phyloP scores from a whole-genome alignment of 2,113 vertebrate genomes.

The Spea bombifrons region DNA sequence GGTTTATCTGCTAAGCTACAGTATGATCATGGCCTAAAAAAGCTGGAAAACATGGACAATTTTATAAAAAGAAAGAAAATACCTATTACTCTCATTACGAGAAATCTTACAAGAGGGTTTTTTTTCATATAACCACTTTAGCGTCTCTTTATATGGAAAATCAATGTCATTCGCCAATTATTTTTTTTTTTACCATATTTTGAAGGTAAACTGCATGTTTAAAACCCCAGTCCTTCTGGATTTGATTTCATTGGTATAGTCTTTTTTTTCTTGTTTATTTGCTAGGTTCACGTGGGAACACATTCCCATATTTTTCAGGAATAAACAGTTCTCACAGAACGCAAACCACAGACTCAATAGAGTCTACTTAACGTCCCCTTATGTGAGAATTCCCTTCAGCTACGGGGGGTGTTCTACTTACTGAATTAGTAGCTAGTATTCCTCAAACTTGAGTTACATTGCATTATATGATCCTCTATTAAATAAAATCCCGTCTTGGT shows the following conservation, averaged over 20 bases:
- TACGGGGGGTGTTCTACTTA: constrained; percentile 70
- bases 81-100: too few species aligned
- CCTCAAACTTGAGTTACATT: constrained; percentile 58
- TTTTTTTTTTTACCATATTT: neutral
- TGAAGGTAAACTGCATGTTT: neutral
- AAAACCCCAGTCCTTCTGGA: neutral
- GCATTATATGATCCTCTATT: constrained; percentile 61
- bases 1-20: too few species aligned
- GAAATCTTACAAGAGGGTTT: too few species aligned
- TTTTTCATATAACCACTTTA: too few species aligned
- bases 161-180: too few species aligned
- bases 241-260: neutral
- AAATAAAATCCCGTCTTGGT: constrained; percentile 41
- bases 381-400: constrained; percentile 78
- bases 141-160: too few species aligned
- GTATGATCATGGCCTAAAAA: too few species aligned
- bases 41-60: too few species aligned
- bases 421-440: constrained; percentile 70
- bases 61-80: too few species aligned
- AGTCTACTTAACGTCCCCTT: constrained; percentile 69
- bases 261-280: neutral
- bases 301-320: constrained; percentile 28
- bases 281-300: constrained; percentile 34
- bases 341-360: constrained; percentile 74
- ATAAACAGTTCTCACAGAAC: constrained; percentile 52